Evolutionary conservation across 1,140 invertebrate species (phyloP).

Genomic region (Homarus americanus): DNA sequence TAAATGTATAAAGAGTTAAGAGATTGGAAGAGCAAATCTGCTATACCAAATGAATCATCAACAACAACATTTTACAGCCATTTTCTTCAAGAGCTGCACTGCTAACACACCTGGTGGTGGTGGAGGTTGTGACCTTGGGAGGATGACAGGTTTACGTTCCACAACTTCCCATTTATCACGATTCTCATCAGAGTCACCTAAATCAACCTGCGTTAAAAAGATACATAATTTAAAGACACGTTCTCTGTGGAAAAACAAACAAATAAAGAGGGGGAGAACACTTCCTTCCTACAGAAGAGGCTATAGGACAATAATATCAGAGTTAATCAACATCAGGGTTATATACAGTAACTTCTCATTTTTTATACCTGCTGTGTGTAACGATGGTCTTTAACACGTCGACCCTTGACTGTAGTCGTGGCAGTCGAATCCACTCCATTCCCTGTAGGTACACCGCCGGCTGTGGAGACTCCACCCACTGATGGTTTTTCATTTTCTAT

Average conservation of each 20-base stretch:
- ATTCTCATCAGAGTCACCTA: conserved; percentile 71
- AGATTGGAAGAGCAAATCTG: too few species aligned
- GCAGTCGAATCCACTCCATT: not conserved
- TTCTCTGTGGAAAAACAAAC: too few species aligned
- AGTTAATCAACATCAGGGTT: too few species aligned
- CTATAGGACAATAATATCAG: too few species aligned
- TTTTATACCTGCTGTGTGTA: conserved; percentile 66
- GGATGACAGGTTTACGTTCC: conserved; percentile 74
- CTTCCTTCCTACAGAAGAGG: too few species aligned
- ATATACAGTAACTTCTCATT: not conserved
- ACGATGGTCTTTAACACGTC: conserved; percentile 60
- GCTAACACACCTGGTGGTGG: conserved; percentile 36
- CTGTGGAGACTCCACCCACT: not conserved
- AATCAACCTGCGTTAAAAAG: conserved; percentile 64
- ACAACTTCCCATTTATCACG: conserved; percentile 74
- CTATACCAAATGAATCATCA: too few species aligned
- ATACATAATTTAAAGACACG: too few species aligned
- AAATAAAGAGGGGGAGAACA: too few species aligned
- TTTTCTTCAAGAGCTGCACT: too few species aligned
- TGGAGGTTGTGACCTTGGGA: conserved; percentile 59
- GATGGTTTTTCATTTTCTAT: conserved; percentile 36
- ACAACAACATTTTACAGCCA: too few species aligned
- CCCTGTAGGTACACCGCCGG: not conserved
- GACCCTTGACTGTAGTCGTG: conserved; percentile 57
- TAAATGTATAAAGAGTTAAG: too few species aligned